Evolutionary conservation across 2,888 invertebrate genomes (phyloP), one percentile per base, ranked within the genome.

Genomic region (Coelinius sp.): DNA sequence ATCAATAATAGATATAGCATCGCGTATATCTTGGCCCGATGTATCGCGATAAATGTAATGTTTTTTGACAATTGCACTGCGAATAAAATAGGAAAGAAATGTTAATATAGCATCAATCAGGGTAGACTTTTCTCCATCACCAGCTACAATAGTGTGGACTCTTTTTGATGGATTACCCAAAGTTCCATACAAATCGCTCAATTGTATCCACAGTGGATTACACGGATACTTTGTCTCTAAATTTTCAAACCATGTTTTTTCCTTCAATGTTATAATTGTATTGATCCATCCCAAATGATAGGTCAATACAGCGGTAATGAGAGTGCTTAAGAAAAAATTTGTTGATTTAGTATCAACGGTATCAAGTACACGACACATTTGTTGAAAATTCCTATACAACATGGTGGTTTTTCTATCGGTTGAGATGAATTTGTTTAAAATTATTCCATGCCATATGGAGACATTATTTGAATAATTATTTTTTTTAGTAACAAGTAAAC

Each of bases 261-360:
- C 81, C 8, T 75, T 79, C 7, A 76, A 68, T 14, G 87, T 81
- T 70, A 83, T 76, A 14, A 95, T 93, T 0, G 96, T 95, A 31
- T 94, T 92, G 70, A 97, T 95, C 97, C 97, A 97, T 17, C 96
- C 96, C 44, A 97, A 91, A 85, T 97, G 97, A 87, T 97, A 93
- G 0, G 97, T 97, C 67, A 97, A 89, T 59, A 97, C 94, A 75
- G 95, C 95, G 5, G 97, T 97, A 66, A 97, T 87, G 75, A 97
- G 90, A 20, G 95, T 96, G 86, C 96, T 97, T 83, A 97, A 91
- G 88, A 97, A 97, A 97, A 97, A 97, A 88, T 96, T 96, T 7
- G 95, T 96, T 78, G 92, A 92, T 88, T 97, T 97, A 27, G 94
- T 94, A 84, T 97, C 97, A 38, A 93, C 91, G 56, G 91, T 89